Evolutionary conservation across 2,888 invertebrate genomes (phyloP).

Genomic region (Camptogramma bilineatum): DNA sequence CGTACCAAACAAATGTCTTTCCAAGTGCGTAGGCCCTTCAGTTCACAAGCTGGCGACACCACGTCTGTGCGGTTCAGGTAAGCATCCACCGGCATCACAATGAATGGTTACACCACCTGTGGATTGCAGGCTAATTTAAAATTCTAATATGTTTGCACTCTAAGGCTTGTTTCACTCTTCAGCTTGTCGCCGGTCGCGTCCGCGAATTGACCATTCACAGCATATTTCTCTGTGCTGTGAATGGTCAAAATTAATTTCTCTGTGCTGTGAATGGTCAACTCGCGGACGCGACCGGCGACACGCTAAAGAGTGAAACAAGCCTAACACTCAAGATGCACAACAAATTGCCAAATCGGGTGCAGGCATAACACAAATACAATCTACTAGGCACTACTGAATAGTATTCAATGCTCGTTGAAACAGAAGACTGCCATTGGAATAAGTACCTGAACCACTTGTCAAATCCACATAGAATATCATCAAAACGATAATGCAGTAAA

Average conservation of each 20-base stretch:
- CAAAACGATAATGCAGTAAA: neutral
- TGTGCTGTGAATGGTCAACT: no score
- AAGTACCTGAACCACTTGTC: neutral
- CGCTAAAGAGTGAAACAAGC: no score
- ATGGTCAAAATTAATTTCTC: no score
- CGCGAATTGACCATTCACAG: no score
- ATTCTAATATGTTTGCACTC: neutral
- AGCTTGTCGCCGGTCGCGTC: no score
- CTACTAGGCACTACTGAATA: neutral
- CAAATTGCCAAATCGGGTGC: neutral
- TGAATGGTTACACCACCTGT: slow-evolving; percentile 83
- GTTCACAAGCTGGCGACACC: slow-evolving; percentile 84
- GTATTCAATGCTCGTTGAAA: neutral
- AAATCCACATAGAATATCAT: neutral
- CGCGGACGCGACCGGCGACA: no score
- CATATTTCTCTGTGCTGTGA: no score
- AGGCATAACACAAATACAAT: neutral
- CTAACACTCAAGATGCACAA: neutral
- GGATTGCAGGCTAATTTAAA: slow-evolving; percentile 14
- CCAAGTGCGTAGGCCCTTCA: slow-evolving; percentile 84
- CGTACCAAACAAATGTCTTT: slow-evolving; percentile 84
- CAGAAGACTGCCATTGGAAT: neutral
- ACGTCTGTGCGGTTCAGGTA: slow-evolving; percentile 83
- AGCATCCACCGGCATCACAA: slow-evolving; percentile 87
- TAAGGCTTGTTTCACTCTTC: no score